Base-by-base conservation (phyloP, 2,797 vertebrate species). In the Columba guinea region DNA sequence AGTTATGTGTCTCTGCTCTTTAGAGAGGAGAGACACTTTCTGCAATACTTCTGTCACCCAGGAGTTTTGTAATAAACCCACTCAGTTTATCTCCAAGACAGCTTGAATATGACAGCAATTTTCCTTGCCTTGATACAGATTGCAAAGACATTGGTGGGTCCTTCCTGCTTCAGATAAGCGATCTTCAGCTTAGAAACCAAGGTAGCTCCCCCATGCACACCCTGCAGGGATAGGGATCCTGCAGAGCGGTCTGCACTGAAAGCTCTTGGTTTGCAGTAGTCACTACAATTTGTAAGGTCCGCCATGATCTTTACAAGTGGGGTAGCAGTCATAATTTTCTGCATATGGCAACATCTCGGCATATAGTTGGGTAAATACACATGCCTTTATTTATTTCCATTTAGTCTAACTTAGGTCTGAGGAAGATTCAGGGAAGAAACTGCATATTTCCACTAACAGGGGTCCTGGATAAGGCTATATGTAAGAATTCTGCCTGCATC, bases 11-110 rank as follows among this genome's bases (percentile, higher is more conserved):
- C 35, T 26, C 23, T 59, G 11, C 9, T 84, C 46, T 56, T 81
- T 34, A 13, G 41, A 37, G 32, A 67, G 35, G 37, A 74, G 16
- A 88, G 49, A 18, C 11, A 1, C 37, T 55, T 35, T 11, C 23
- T 65, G 62, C 34, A 84, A 11, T 30, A 48, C 39, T 89, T 89
- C 77, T 89, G 63, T 93, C 90, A 73, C 41, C 19, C 4, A 1
- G 28, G 23, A 87, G 37, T 59, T 94, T 87, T 76, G 7, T 73
- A 39, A 86, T 22, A 89, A 96, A 41, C 63, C 41, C 78, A 59
- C 84, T 87, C 70, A 35, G 34, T 93, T 93, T 60, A 37, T 82
- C 68, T 89, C 62, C 65, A 48, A 71, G 80, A 65, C 86, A 90
- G 62, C 62, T 68, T 89, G 77, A 89, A 69, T 63, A 84, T 32